Evolutionary conservation across 2,888 invertebrate species (phyloP).

Genomic region (Chouioia cunea): DNA sequence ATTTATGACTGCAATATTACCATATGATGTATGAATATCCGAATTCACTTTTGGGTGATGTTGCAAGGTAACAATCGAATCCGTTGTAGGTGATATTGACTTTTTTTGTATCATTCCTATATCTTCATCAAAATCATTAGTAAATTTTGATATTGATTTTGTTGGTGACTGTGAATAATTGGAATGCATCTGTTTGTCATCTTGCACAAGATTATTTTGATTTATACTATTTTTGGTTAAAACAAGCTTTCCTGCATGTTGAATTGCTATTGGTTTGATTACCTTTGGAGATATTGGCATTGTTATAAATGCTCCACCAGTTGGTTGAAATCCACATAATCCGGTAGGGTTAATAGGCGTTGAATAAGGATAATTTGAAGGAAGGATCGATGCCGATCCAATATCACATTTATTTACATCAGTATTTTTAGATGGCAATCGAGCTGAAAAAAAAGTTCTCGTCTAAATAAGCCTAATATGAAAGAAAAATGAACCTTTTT

Average conservation of each 20-base stretch:
- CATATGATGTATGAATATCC: constrained; percentile 9
- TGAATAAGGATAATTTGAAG: constrained; percentile 72
- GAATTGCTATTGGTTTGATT: constrained; percentile 63
- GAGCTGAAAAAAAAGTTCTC: constrained; percentile 68
- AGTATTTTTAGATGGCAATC: constrained; percentile 65
- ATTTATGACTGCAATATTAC: constrained; percentile 8
- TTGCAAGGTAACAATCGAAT: too few relatives aligned
- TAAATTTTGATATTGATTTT: background rate
- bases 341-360: constrained; percentile 86
- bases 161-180: background rate
- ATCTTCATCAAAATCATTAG: constrained; percentile 2
- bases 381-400: constrained; percentile 68
- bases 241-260: constrained; percentile 46
- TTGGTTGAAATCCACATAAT: constrained; percentile 90
- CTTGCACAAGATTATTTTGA: background rate
- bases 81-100: background rate
- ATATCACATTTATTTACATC: constrained; percentile 40
- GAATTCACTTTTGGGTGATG: constrained; percentile 10
- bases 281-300: constrained; percentile 77
- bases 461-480: too few relatives aligned
- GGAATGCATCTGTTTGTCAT: background rate
- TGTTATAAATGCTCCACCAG: constrained; percentile 92
- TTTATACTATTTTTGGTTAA: constrained; percentile 10
- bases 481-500: too few relatives aligned
- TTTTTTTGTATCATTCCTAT: constrained; percentile 16